Conservation (phyloP, 1,140 invertebrate species). For the Drosophila takahashii region DNA sequence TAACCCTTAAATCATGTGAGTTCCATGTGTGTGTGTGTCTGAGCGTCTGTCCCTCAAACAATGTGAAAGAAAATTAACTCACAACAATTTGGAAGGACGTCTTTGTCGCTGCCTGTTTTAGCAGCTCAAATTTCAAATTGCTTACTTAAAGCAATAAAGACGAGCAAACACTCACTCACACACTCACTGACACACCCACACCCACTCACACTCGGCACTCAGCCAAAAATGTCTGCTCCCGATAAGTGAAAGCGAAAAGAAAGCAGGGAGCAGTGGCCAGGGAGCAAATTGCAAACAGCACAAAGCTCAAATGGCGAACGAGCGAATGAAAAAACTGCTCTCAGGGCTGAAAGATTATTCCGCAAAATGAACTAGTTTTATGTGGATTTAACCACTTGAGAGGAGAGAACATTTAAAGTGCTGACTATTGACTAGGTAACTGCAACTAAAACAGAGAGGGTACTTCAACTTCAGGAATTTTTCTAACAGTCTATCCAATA, state of each 20-base stretch:
- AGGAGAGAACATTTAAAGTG: neutral
- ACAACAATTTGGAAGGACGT: conserved; percentile 49
- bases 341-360: neutral
- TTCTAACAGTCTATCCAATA: no score
- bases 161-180: conserved; percentile 44
- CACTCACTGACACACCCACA: conserved; percentile 1
- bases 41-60: conserved; percentile 47
- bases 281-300: conserved; percentile 56
- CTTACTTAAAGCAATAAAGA: conserved; percentile 80
- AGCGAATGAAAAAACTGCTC: neutral
- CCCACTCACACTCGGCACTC: conserved; percentile 43
- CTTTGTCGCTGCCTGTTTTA: conserved; percentile 37
- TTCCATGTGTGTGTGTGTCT: neutral
- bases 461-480: no score
- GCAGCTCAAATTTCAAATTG: conserved; percentile 78
- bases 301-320: conserved; percentile 22
- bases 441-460: no score
- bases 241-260: conserved; percentile 40
- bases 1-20: conserved; percentile 69
- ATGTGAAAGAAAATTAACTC: conserved; percentile 72
- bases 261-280: conserved; percentile 1
- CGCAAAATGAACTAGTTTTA: neutral
- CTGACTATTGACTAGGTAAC: neutral
- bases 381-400: neutral
- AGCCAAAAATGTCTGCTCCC: conserved; percentile 61